Conservation (phyloP, 2,113 vertebrate genomes). For the Hydrochoerus hydrochaeris region DNA sequence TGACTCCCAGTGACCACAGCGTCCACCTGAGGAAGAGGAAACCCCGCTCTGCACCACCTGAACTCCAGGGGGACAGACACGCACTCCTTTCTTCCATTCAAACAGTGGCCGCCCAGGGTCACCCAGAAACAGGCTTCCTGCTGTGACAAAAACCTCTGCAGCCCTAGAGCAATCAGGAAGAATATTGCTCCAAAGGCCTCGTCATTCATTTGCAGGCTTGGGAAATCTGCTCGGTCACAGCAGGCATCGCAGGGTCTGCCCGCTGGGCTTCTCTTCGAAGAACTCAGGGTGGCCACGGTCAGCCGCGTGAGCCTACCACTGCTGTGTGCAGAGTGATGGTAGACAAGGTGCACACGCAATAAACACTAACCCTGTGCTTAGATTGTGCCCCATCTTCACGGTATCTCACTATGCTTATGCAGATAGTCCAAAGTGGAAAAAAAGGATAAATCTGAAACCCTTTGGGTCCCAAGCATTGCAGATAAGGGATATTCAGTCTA, state of each 20-base stretch:
- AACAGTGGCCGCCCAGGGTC: constrained; percentile 69
- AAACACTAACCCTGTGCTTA: not conserved
- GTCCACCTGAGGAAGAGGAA: constrained; percentile 74
- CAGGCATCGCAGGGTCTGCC: not conserved
- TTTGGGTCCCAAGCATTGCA: not conserved
- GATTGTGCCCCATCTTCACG: not conserved
- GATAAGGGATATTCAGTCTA: not conserved
- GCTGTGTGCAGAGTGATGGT: not conserved
- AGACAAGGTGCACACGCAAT: not conserved
- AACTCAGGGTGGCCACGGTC: not conserved
- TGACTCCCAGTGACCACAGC: constrained; percentile 70
- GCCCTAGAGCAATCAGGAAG: constrained; percentile 75
- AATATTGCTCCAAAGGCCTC: constrained; percentile 73
- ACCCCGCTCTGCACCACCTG: constrained; percentile 72
- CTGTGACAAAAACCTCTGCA: constrained; percentile 73
- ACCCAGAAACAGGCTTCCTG: constrained; percentile 70
- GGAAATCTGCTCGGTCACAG: constrained; percentile 76
- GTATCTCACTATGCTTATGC: not conserved
- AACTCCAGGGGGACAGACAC: constrained; percentile 74
- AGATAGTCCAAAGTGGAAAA: not conserved
- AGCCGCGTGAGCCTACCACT: not conserved
- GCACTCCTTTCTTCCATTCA: constrained; percentile 68
- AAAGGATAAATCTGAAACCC: not conserved
- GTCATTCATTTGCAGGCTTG: not conserved
- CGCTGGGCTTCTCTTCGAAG: not conserved